Evolutionary conservation across 2,113 vertebrate species (phyloP).

Genomic region (Psephotus haematonotus): DNA sequence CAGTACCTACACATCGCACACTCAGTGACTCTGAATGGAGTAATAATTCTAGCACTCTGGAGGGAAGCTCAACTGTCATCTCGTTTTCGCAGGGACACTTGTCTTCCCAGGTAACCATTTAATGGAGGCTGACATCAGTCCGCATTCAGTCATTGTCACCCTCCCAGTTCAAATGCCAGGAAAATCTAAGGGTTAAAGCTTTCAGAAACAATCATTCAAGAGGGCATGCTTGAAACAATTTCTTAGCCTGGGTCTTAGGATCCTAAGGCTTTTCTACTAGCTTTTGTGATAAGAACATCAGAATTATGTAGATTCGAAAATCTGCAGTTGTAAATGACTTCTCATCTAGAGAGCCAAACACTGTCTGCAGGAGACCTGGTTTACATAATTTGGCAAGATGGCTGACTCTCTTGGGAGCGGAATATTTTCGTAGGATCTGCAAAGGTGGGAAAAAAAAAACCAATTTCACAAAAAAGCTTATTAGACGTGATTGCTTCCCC

Average conservation of each 20-base stretch:
- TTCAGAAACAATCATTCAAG: conserved; percentile 58
- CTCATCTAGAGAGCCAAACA: not conserved
- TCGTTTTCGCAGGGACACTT: conserved; percentile 44
- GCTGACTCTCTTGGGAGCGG: not conserved
- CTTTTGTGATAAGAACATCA: not conserved
- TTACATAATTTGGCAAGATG: conserved; percentile 38
- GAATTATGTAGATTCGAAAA: not conserved
- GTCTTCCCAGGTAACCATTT: conserved; percentile 42
- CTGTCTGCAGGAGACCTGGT: not conserved
- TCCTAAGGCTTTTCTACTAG: not conserved
- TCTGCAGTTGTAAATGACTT: not conserved
- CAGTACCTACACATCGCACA: conserved; percentile 7
- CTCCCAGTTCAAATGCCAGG: conserved; percentile 51
- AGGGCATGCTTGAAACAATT: not conserved
- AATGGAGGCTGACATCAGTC: conserved; percentile 64
- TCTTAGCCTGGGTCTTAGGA: not conserved
- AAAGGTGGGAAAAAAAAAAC: not conserved
- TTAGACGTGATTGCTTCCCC: not conserved
- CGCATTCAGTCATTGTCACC: conserved; percentile 65
- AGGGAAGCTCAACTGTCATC: conserved; percentile 42
- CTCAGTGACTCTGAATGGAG: conserved; percentile 45
- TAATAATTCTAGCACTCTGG: conserved; percentile 42
- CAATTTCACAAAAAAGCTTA: not conserved
- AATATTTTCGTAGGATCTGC: not conserved
- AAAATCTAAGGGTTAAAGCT: conserved; percentile 65